phyloP scores from a whole-genome alignment of 2,888 invertebrate genomes.

The Drosophila nr. perissopoda region DNA sequence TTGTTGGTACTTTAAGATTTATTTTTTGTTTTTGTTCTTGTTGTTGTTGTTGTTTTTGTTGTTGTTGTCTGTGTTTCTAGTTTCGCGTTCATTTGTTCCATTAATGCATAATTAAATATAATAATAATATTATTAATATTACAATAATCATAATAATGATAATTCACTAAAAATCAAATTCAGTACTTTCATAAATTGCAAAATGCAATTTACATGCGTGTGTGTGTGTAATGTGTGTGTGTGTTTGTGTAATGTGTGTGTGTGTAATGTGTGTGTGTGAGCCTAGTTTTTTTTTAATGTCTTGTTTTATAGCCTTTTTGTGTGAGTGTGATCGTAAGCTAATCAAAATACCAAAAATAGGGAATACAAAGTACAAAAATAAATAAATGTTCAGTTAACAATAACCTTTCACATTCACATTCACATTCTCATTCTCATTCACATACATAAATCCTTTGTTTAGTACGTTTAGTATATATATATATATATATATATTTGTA shows the following conservation, averaged over 20 bases:
- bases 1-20: constrained; percentile 22
- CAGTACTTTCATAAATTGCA: constrained; percentile 64
- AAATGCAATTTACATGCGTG: constrained; percentile 42
- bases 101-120: constrained; percentile 23
- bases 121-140: constrained; percentile 14
- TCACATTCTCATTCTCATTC: constrained; percentile 4
- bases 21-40: constrained; percentile 8
- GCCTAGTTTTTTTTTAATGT: constrained; percentile 16
- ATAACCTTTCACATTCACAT: constrained; percentile 40
- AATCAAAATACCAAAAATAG: constrained; percentile 18
- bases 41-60: constrained; percentile 2
- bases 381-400: constrained; percentile 60
- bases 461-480: constrained; percentile 22
- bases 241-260: neutral
- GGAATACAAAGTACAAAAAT: constrained; percentile 31
- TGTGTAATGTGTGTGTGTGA: neutral
- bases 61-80: constrained; percentile 11
- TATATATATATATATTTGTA: neutral
- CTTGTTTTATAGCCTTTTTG: constrained; percentile 34
- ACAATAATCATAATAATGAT: constrained; percentile 26
- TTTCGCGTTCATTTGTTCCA: constrained; percentile 44
- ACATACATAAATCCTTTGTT: constrained; percentile 14
- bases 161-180: constrained; percentile 51
- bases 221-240: constrained; percentile 12
- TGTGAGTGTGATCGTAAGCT: constrained; percentile 20